Percentiles rank a stretch among this genome's conserved stretches.
Evolutionary conservation across 1,140 invertebrate species (phyloP).

Genomic region (Camponotus vicinus): DNA sequence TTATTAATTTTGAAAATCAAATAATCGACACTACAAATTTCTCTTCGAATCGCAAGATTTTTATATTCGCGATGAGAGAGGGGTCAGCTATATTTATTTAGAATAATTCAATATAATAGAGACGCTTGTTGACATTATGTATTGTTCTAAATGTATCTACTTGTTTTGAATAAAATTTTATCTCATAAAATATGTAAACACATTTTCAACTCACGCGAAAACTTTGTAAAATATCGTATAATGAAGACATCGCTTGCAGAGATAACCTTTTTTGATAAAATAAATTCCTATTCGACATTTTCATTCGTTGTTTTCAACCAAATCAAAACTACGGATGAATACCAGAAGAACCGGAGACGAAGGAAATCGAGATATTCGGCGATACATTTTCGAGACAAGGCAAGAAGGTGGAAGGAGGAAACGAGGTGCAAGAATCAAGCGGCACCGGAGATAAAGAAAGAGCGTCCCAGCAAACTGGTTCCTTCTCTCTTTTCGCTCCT

Average conservation of each 20-base stretch:
- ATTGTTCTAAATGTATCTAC: not conserved
- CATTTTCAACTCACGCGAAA: not conserved
- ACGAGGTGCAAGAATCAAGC: conserved; percentile 41
- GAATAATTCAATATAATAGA: not conserved
- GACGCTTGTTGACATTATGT: not conserved
- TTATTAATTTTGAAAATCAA: conserved; percentile 10
- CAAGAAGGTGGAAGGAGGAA: conserved; percentile 21
- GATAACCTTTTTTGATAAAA: not conserved
- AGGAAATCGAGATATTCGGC: conserved; percentile 20
- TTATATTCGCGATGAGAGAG: not conserved
- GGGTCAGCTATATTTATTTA: not conserved
- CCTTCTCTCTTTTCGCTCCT: conserved; percentile 14
- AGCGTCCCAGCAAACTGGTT: conserved; percentile 34
- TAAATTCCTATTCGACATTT: conserved; percentile 4
- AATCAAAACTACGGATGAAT: not conserved
- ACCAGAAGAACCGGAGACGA: conserved; percentile 56
- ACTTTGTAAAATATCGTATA: not conserved
- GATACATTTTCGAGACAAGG: conserved; percentile 25
- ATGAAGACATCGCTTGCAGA: no score
- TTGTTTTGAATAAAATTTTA: not conserved
- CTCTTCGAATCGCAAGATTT: not conserved
- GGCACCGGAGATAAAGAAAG: conserved; percentile 46
- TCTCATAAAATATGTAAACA: no score
- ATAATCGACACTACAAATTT: not conserved
- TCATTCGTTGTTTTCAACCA: not conserved